Evolutionary conservation across 92 coral and sea anemone genomes (phyloP).

Genomic region (Montipora capitata): DNA sequence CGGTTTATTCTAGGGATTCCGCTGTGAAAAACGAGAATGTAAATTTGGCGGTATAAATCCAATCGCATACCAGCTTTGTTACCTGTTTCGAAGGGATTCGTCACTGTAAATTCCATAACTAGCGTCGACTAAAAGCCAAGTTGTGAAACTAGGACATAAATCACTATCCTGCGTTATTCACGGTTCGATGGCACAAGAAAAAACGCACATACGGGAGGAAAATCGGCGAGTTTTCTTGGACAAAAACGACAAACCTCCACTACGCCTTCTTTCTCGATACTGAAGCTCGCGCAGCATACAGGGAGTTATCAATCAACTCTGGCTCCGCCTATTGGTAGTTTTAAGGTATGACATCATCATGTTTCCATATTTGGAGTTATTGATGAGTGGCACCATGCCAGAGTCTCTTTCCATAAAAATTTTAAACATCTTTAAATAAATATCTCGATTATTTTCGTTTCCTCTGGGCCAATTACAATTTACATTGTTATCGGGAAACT

Average conservation of each 20-base stretch:
- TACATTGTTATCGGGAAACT: not conserved
- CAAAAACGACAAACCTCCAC: constrained; percentile 6
- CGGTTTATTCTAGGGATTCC: not conserved
- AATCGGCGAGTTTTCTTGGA: not conserved
- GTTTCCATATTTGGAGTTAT: constrained; percentile 47
- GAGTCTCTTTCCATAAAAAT: not conserved
- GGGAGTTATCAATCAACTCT: constrained; percentile 60
- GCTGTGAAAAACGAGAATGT: not conserved
- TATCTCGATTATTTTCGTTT: not conserved
- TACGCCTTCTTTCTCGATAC: constrained; percentile 27
- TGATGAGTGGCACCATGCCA: not conserved
- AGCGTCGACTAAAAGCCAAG: not conserved
- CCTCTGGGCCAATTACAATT: constrained; percentile 3
- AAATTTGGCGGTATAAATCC: constrained; percentile 19
- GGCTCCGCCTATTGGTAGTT: constrained; percentile 72
- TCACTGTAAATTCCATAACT: constrained; percentile 71
- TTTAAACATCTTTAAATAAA: not conserved
- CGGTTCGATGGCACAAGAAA: not conserved
- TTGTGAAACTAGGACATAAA: constrained; percentile 1
- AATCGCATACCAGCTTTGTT: constrained; percentile 23
- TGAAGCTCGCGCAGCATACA: constrained; percentile 43
- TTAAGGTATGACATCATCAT: constrained; percentile 62
- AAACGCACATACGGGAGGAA: not conserved
- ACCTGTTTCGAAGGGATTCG: constrained; percentile 75
- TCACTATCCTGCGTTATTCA: not conserved